phyloP scores from a whole-genome alignment of 64 coral and sea anemone species.

The Cladopsammia gracilis region DNA sequence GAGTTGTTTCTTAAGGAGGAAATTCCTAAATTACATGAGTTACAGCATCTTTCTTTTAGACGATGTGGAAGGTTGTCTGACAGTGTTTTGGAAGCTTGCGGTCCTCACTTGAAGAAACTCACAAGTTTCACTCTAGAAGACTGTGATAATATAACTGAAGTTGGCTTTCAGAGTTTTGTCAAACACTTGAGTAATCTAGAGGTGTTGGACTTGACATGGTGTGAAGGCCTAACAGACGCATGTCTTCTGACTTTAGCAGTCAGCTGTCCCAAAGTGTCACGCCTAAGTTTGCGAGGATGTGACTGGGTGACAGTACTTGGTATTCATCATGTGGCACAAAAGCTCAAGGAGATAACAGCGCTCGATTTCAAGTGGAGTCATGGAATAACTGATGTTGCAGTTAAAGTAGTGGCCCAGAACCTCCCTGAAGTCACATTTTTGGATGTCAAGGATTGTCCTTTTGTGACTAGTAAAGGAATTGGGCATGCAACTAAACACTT shows the following conservation, averaged over 20 bases:
- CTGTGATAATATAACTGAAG: conserved; percentile 91
- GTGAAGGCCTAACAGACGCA: conserved; percentile 77
- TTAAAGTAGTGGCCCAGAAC: conserved; percentile 70
- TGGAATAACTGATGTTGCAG: conserved; percentile 71
- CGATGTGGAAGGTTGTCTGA: conserved; percentile 87
- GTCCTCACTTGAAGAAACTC: conserved; percentile 72
- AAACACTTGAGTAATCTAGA: conserved; percentile 81
- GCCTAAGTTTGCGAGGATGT: conserved; percentile 79
- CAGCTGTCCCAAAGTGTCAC: conserved; percentile 72
- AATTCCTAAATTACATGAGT: conserved; percentile 57
- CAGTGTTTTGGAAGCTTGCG: conserved; percentile 84
- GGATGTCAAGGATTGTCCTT: conserved; percentile 91
- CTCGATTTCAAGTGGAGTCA: conserved; percentile 88
- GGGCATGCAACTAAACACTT: conserved; percentile 69
- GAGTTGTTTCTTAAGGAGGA: conserved; percentile 84
- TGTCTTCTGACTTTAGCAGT: conserved; percentile 72
- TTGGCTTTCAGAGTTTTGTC: conserved; percentile 73
- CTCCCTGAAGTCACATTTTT: conserved; percentile 79
- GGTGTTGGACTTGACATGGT: conserved; percentile 87
- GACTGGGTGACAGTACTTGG: conserved; percentile 85
- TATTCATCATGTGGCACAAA: conserved; percentile 64
- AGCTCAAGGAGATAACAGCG: conserved; percentile 63
- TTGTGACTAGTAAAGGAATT: conserved; percentile 87
- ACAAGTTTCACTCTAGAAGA: conserved; percentile 86
- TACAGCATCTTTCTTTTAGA: conserved; percentile 90